A percentile compares a stretch with the other conserved stretches of the same genome.
Evolutionary conservation across 2,113 vertebrate species (phyloP).

Genomic region (Lichenostomus cassidix): DNA sequence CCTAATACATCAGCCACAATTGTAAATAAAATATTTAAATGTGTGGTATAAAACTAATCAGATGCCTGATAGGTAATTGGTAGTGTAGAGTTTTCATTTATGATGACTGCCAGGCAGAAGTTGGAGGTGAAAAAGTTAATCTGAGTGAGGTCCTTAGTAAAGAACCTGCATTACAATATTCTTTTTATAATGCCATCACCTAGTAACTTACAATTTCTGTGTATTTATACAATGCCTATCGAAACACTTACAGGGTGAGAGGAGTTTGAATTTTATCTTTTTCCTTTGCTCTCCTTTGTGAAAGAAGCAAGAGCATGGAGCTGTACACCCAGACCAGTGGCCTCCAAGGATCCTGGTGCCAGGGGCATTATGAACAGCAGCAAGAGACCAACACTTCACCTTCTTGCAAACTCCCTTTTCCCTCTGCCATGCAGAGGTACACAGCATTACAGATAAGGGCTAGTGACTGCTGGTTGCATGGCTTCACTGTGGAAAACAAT

Average conservation of each 20-base stretch:
- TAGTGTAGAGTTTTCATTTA: not conserved
- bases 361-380: not conserved
- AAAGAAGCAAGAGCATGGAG: not conserved
- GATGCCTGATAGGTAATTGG: not conserved
- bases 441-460: not conserved
- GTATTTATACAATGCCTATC: not conserved
- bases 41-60: not conserved
- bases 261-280: not conserved
- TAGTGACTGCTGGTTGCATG: not conserved
- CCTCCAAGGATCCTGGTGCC: too few species aligned
- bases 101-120: not conserved
- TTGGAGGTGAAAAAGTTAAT: not conserved
- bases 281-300: not conserved
- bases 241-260: not conserved
- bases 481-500: not conserved
- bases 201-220: not conserved
- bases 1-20: too few species aligned
- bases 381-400: not conserved
- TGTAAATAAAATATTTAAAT: not conserved
- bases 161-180: not conserved
- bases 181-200: not conserved
- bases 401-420: not conserved
- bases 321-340: not conserved
- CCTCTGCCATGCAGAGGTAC: not conserved
- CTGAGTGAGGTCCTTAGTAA: not conserved